phyloP scores from a whole-genome alignment of 2,113 vertebrate genomes.

The Calyptomena viridis region DNA sequence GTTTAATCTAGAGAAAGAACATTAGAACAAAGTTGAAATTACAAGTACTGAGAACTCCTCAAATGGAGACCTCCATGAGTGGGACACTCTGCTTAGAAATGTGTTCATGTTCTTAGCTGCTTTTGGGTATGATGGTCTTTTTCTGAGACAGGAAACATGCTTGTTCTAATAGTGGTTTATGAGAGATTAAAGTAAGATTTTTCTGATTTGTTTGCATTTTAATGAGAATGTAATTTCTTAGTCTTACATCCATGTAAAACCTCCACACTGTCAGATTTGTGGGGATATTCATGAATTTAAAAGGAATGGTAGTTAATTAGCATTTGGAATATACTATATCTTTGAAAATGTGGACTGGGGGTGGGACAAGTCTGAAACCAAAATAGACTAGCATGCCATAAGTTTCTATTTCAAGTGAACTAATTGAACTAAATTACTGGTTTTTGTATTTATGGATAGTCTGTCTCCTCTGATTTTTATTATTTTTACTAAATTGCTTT shows the following conservation, averaged over 20 bases:
- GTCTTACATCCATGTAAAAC: not conserved
- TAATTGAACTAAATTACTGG: constrained; percentile 53
- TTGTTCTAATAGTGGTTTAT: constrained; percentile 9
- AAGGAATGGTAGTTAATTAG: constrained; percentile 36
- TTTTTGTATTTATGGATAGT: constrained; percentile 7
- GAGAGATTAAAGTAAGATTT: not conserved
- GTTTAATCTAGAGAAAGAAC: not conserved
- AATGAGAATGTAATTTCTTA: constrained; percentile 24
- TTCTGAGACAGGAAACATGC: not conserved
- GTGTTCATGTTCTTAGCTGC: not conserved
- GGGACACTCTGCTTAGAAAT: not conserved
- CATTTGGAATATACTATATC: not conserved
- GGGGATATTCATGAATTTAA: constrained; percentile 28
- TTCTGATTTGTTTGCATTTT: constrained; percentile 45
- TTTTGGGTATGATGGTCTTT: not conserved
- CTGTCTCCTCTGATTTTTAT: constrained; percentile 34
- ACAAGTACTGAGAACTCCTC: not conserved
- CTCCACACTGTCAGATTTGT: constrained; percentile 22
- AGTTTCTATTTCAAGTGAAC: constrained; percentile 47
- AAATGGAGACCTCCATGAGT: not conserved
- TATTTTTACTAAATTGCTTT: constrained; percentile 36
- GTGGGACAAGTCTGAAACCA: constrained; percentile 33
- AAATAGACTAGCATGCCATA: not conserved
- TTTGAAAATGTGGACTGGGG: constrained; percentile 23
- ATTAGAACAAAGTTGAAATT: not conserved